Evolutionary conservation across 35 echinoderm and acorn worm genomes (phyloP).

Genomic region (Strongylocentrotus purpuratus): DNA sequence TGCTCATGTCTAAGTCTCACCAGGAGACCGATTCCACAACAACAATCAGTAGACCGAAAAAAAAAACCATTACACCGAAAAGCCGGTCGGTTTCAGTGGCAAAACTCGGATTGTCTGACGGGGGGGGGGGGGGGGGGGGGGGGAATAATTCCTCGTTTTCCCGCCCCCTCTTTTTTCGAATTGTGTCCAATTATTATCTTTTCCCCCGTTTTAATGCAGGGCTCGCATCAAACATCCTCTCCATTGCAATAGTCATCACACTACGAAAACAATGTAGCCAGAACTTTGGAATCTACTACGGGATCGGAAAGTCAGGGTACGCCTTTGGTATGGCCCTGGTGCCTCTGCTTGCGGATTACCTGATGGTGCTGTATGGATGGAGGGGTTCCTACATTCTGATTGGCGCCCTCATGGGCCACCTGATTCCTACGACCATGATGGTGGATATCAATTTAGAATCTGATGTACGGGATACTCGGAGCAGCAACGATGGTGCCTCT

Average conservation of each 20-base stretch:
- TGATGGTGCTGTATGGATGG: constrained; percentile 23
- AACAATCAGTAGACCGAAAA: too few species aligned
- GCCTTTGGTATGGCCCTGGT: constrained; percentile 17
- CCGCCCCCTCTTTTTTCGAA: too few species aligned
- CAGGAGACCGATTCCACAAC: too few species aligned
- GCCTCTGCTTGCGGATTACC: background rate
- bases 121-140: too few species aligned
- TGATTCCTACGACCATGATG: background rate
- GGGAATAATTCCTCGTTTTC: too few species aligned
- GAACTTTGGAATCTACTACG: background rate
- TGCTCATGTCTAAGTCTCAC: too few species aligned
- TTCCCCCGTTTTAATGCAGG: background rate
- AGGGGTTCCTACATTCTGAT: background rate
- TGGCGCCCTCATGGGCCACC: background rate
- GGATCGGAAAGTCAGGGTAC: background rate
- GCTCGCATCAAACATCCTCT: background rate
- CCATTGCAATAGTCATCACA: background rate
- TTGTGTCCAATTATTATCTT: background rate
- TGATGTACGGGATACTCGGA: background rate
- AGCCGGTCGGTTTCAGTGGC: too few species aligned
- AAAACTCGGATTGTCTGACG: too few species aligned
- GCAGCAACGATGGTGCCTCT: background rate
- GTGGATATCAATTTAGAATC: background rate
- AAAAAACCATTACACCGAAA: too few species aligned
- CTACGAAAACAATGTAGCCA: background rate